Evolutionary conservation across 2,113 vertebrate species (phyloP), one percentile per base, ranked within the genome.

Genomic region (Numenius arquata): DNA sequence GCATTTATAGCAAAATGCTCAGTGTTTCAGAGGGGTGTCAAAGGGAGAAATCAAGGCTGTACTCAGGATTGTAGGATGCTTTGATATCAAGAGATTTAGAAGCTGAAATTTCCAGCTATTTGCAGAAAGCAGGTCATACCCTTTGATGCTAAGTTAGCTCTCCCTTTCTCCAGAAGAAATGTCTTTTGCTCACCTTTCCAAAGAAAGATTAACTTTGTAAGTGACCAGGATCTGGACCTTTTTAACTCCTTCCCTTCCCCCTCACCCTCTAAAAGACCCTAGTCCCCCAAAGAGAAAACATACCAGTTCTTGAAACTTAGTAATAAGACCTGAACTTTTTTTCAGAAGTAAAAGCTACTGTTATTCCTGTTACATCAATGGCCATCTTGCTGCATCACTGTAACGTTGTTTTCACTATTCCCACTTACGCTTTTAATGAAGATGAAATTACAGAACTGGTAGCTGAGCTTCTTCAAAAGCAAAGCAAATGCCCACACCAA

Each of bases 221-320:
- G 12, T 1, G 13, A 20, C 34, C 7, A 41, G 18, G 8, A 6
- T 70, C 38, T 74, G 23, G 41, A 55, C 16, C 9, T 74, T 78
- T 86, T 27, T 0, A 62, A 25, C 9, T 81, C 20, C 23, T 85
- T 47, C 12, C 4, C 6, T 85, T 73, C 4, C 26, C 10, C 3
- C 4, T 47, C 0, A 1, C 11, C 3, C 11, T 66, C 23, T 55
- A 61, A 36, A 36, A 43, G 15, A 72, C 5, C 0, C 9, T 21
- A 20, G 1, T 41, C 14, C 6, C 6, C 3, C 11, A 10, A 61
- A 76, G 5, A 62, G 59, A 73, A 92, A 91, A 18, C 4, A 8
- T 63, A 19, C 3, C 5, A 3, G 5, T 56, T 76, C 30, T n/a
- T 74, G 15, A n/a, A 63, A 63, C 21, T 58, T 58, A 52, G 8